Evolutionary conservation across 2,113 vertebrate species (phyloP), one percentile per base, ranked within the genome.

Genomic region (Melanostigma gelatinosum): DNA sequence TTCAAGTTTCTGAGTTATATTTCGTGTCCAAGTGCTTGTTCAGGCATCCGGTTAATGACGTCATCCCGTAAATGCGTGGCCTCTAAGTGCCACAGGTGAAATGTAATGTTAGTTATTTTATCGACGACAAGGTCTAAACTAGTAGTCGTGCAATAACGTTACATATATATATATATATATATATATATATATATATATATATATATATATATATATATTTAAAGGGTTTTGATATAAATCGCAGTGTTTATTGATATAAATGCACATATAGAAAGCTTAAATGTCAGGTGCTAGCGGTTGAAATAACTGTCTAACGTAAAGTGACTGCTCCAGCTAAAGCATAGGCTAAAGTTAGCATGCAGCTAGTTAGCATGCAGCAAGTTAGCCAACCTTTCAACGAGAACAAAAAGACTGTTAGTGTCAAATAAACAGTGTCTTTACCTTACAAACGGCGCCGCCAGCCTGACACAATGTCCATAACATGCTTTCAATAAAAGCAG

Each of bases 391-490:
- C 1, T 10, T 9, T 36, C 20, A 55, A 52, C 50, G 24, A 20
- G 13, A 12, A 50, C 20, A 4, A 15, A 18, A 18, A 16, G 20
- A 20, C 42, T 20, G 16, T 15, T 27, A 8, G 11, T 15, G 11
- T 29, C 55, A 12, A 1, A 24, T 52, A 27, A 54, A 22, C 24
- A 1, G 9, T 2, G 8, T 50, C 0, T 34, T 42, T 74, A 82
- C 79, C 79, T 70, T 82, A 16, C 82, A 42, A 50, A 78, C 46
- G 8, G 34, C 74, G 0, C 74, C 55, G 4, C 83, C 63, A 5
- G 55, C 32, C 38, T 50, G 74, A 42, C 58, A 78, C n/a, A 74
- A 20, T 36, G 64, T 70, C 32, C 75, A 50, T 1, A 85, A 38
- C 79, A 78, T 85, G 10, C 27, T 78, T 15, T 32, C 16, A 2